Base-by-base conservation (phyloP, 2,797 vertebrate genomes). In the Serranus cabrilla region DNA sequence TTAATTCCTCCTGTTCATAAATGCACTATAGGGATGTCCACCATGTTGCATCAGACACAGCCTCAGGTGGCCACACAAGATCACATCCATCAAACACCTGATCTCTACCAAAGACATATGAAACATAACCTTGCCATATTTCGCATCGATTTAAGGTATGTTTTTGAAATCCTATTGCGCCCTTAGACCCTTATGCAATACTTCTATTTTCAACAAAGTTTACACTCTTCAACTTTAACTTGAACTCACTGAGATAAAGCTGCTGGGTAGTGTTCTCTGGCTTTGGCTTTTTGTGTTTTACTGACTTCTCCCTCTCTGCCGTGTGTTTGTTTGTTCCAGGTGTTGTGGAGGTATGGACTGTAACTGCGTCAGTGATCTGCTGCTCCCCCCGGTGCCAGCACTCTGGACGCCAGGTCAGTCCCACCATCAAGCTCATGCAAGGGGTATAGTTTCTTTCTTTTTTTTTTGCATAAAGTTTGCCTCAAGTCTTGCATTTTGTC, bases 361-460 rank as follows among this genome's bases (percentile, higher is more conserved):
- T 94, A 97, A 96, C 95, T 98, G 97, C 86, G 97, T 97, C 91
- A 97, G 97, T 89, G 97, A 98, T 87, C 93, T 98, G 87, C 94
- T 98, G 85, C 95, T 98, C 83, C 96, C 97, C 57, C 96, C 97
- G 11, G 95, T 98, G 89, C 97, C 97, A 18, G 94, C 97, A 43
- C 97, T 98, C 81, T 98, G 97, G 97, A 97, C 97, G 75, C 97
- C 97, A 91, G 97, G 97, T 97, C 88, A 94, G 90, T 81, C 43
- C 23, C 50, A 8, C 37, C 46, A 20, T 37, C 72, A 37, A 23
- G 54, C 58, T 70, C 23, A 7, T 56, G 62, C 50, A 40, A 40
- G 45, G 27, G 59, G 37, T 46, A 54, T 37, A 20, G 17, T 47
- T 64, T 50, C 16, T 47, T 64, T 50, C 16, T 59, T 71, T 78